phyloP scores from a whole-genome alignment of 53 echinoderm and acorn worm species.

The Astropecten irregularis region DNA sequence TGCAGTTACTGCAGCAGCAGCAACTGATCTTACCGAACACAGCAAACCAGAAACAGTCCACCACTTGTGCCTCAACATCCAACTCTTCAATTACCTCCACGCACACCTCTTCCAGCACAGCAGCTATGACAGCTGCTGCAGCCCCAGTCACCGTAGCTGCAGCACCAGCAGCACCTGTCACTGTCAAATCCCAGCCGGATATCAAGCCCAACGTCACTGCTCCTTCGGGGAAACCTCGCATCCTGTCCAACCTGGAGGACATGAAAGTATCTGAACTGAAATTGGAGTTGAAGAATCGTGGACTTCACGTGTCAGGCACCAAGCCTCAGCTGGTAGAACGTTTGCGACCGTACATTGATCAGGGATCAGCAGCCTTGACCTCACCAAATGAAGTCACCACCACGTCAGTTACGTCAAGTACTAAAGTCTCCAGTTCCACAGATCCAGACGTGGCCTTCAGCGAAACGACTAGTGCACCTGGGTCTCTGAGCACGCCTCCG shows the following conservation, averaged over 20 bases:
- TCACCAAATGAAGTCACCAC: slow-evolving; percentile 33
- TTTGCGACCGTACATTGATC: slow-evolving; percentile 72
- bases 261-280: slow-evolving; percentile 98
- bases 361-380: slow-evolving; percentile 33
- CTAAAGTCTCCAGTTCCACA: slow-evolving; percentile 90
- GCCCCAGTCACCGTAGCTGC: background rate
- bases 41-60: slow-evolving; percentile 58
- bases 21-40: slow-evolving; percentile 75
- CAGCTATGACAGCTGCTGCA: slow-evolving; percentile 2
- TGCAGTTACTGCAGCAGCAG: slow-evolving; percentile 93
- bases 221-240: slow-evolving; percentile 55
- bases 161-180: background rate
- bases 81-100: slow-evolving; percentile 44
- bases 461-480: slow-evolving; percentile 57
- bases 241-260: slow-evolving; percentile 85
- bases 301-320: slow-evolving; percentile 96
- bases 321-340: slow-evolving; percentile 95
- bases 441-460: slow-evolving; percentile 78
- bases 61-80: slow-evolving; percentile 67
- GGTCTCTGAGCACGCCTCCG: slow-evolving; percentile 89
- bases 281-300: slow-evolving; percentile 87
- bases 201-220: slow-evolving; percentile 39
- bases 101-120: slow-evolving; percentile 20
- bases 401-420: slow-evolving; percentile 41
- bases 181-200: slow-evolving; percentile 27